Conservation (phyloP, 2,797 vertebrate species). For the Microchirus variegatus region DNA sequence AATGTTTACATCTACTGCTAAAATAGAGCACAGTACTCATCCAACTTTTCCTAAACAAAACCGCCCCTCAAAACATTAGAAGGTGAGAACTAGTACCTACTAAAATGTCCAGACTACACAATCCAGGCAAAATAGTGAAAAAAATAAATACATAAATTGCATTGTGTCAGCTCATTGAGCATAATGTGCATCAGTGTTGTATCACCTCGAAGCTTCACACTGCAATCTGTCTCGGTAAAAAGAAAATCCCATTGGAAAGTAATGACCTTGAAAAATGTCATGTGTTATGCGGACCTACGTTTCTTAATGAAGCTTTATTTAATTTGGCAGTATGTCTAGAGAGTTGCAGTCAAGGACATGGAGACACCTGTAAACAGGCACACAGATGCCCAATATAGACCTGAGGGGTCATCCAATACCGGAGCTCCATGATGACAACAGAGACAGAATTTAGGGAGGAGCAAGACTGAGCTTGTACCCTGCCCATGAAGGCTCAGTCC, state of each 20-base stretch:
- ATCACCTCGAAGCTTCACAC: slow-evolving; percentile 16
- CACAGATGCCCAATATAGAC: slow-evolving; percentile 48
- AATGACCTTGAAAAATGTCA: slow-evolving; percentile 62
- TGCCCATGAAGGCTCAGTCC: slow-evolving; percentile 18
- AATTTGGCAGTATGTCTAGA: slow-evolving; percentile 18
- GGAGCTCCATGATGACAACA: slow-evolving; percentile 40
- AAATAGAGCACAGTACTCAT: not conserved
- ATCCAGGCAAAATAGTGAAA: not conserved
- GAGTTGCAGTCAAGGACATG: slow-evolving; percentile 39
- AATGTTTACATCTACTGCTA: not conserved
- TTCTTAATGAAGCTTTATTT: slow-evolving; percentile 20
- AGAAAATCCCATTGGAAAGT: slow-evolving; percentile 49
- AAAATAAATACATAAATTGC: slow-evolving; percentile 22
- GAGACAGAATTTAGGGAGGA: slow-evolving; percentile 32
- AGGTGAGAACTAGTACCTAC: not conserved
- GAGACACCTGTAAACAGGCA: slow-evolving; percentile 40
- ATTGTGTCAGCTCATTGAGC: slow-evolving; percentile 9
- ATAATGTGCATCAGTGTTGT: slow-evolving; percentile 20
- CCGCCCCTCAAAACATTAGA: not conserved
- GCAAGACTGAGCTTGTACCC: slow-evolving; percentile 15
- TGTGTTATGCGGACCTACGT: slow-evolving; percentile 43
- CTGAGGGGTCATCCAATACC: slow-evolving; percentile 53
- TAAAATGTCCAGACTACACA: not conserved
- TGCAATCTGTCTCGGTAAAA: slow-evolving; percentile 37
- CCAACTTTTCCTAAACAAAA: slow-evolving; percentile 1